These are phyloP conservation scores for Eupithecia vulgata DNA, from an alignment of 2,888 invertebrate genomes.

Conservation along the genomic window DNA sequence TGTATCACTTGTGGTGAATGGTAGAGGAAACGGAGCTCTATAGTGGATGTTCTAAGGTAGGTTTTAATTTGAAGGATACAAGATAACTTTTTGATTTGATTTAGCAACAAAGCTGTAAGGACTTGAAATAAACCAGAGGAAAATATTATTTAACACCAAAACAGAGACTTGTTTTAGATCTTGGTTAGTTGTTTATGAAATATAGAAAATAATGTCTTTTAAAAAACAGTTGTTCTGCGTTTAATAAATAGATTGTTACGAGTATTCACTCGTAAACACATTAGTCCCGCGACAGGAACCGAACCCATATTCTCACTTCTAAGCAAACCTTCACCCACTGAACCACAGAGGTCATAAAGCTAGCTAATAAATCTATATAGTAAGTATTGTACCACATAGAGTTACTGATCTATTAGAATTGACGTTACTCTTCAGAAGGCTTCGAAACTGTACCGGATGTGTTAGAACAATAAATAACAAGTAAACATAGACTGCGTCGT, in stretches of 20 bases:
- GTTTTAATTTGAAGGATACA: background rate
- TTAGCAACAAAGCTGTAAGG: background rate
- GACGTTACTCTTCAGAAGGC: conserved; percentile 16
- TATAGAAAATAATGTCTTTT: too few relatives aligned
- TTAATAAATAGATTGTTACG: too few relatives aligned
- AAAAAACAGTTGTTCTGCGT: too few relatives aligned
- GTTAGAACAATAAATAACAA: conserved; percentile 60
- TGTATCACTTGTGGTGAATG: background rate
- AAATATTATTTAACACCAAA: background rate
- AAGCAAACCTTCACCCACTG: background rate
- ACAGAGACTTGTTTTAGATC: background rate
- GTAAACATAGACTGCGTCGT: conserved; percentile 56
- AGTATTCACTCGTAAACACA: background rate
- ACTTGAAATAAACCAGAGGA: background rate
- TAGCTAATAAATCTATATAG: background rate
- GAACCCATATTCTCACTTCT: background rate
- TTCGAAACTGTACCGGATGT: conserved; percentile 37
- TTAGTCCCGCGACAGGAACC: background rate
- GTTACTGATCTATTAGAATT: conserved; percentile 4
- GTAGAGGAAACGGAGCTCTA: background rate
- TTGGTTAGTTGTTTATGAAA: background rate
- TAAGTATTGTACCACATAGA: background rate
- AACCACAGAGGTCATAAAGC: background rate
- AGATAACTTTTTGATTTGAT: background rate
- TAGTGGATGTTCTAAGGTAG: background rate